Conservation (phyloP, 2,797 vertebrate species). For the Setipinna tenuifilis region DNA sequence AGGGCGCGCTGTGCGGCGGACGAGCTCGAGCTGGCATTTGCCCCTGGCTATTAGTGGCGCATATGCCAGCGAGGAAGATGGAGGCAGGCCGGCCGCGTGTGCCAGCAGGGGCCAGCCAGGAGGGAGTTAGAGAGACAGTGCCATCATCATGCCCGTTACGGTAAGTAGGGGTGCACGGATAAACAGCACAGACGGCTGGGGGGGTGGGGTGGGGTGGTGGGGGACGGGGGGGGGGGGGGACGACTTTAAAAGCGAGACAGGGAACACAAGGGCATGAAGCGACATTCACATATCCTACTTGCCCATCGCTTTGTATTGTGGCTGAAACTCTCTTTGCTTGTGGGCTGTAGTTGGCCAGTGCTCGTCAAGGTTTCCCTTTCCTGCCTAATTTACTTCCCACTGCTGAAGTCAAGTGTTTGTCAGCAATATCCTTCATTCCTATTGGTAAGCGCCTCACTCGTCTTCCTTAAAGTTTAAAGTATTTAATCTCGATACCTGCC, state of each 20-base stretch:
- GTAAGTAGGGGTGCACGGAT: not conserved
- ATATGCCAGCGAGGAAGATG: constrained; percentile 17
- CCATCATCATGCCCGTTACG: not conserved
- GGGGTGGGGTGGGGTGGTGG: not conserved
- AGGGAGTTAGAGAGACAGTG: constrained; percentile 15
- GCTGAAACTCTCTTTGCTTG: too few species aligned
- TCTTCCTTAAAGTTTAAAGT: too few species aligned
- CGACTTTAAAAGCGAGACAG: not conserved
- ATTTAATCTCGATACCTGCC: too few species aligned
- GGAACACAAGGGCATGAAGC: not conserved
- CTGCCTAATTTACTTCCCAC: too few species aligned
- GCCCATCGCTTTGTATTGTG: too few species aligned
- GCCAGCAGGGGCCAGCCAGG: not conserved
- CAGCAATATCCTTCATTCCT: too few species aligned
- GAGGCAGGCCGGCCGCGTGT: not conserved
- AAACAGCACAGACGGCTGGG: not conserved
- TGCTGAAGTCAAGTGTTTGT: too few species aligned
- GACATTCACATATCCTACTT: too few species aligned
- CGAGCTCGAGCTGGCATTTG: not conserved
- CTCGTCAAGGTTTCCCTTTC: too few species aligned
- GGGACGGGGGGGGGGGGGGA: not conserved
- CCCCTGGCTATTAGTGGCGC: not conserved
- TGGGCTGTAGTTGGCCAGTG: too few species aligned
- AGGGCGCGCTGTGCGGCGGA: not conserved
- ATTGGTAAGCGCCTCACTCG: too few species aligned